Evolutionary conservation across 2,797 vertebrate species (phyloP), one percentile per base, ranked within the genome.

Genomic region (Poeciliopsis infans): DNA sequence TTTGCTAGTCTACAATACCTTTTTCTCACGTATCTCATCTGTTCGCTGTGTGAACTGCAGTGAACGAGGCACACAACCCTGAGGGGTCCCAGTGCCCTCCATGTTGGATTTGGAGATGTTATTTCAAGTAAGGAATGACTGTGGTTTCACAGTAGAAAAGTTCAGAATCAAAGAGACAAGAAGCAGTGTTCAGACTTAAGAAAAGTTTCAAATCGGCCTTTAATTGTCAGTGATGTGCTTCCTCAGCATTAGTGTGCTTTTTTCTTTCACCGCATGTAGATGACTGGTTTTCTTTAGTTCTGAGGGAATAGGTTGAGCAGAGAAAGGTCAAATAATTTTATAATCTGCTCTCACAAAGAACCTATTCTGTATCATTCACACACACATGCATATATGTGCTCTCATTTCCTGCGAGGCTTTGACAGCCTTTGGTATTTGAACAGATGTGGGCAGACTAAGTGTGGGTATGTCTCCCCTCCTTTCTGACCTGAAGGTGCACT

Each of bases 401-500:
- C 88, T 86, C 53, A 68, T 83, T 93, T 95, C 91, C 93, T 93
- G 89, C 90, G 90, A 87, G 90, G 92, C 90, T 92, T 93, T 86
- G 89, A 94, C 93, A 90, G 90, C 91, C 93, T 92, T 84, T 92
- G 94, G 87, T 94, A 95, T 94, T 95, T 95, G 92, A 95, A 95
- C 95, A 96, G 95, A 96, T 96, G 96, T 94, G 90, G 92, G 88
- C 88, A 95, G 92, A 91, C 90, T 89, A 92, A 92, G 84, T 55
- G 79, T 89, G 94, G 89, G 90, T 87, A 75, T 91, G 87, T 85
- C 87, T 92, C 93, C 91, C 88, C 83, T 86, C 91, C 88, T 83
- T 86, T 64, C 82, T 95, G 95, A 96, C 95, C 95, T 64, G 73
- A 89, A 87, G 75, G 76, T 95, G 95, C 94, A 96, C 96, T 96